Conservation (phyloP, 2,797 vertebrate genomes). For the Enteromius argenteus region DNA sequence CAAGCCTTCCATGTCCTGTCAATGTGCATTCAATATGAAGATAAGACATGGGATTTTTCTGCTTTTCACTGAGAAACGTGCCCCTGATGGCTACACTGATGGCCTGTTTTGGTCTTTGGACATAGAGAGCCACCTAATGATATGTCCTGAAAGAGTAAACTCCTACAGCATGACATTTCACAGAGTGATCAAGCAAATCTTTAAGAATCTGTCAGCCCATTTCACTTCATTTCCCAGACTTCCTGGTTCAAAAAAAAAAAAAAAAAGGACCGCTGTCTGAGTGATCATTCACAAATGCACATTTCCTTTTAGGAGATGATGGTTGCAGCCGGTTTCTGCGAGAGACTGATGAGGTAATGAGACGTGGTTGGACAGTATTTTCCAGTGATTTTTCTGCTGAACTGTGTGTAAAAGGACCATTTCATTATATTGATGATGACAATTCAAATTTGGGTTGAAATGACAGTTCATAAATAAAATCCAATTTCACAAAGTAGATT, state of each 20-base stretch:
- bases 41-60: not conserved
- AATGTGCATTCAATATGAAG: not conserved
- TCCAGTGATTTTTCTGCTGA: conserved; percentile 44
- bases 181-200: conserved; percentile 12
- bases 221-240: conserved; percentile 46
- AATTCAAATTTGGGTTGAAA: conserved; percentile 35
- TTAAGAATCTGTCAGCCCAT: conserved; percentile 37
- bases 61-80: not conserved
- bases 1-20: conserved; percentile 29
- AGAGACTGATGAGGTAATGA: conserved; percentile 54
- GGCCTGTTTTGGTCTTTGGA: conserved; percentile 22
- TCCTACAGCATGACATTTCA: conserved; percentile 11
- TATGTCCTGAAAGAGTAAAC: conserved; percentile 11
- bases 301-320: conserved; percentile 49
- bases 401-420: conserved; percentile 43
- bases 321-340: conserved; percentile 32
- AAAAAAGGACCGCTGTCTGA: conserved; percentile 36
- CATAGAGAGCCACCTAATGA: not conserved
- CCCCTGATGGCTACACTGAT: conserved; percentile 11
- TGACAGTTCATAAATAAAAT: conserved; percentile 35
- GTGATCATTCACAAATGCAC: conserved; percentile 40
- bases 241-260: conserved; percentile 32
- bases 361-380: conserved; percentile 51
- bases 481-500: not conserved
- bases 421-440: conserved; percentile 45